These are phyloP conservation scores for Metopolophium dirhodum DNA, from an alignment of 1,140 invertebrate species.

Conservation along the genomic window DNA sequence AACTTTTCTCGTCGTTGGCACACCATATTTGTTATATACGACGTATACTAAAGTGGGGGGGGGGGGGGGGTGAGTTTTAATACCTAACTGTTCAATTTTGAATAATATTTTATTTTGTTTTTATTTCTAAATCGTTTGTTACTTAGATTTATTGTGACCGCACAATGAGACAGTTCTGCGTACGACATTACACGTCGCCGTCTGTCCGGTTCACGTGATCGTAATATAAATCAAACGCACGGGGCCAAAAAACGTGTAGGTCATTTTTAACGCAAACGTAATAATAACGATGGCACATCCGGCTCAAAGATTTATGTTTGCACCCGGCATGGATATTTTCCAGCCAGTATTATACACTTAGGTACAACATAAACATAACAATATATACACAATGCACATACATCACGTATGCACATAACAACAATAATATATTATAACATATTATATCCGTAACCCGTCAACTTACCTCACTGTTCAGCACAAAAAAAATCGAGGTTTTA, in stretches of 20 bases:
- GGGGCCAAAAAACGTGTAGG: not conserved
- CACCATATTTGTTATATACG: not conserved
- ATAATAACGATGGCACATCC: not conserved
- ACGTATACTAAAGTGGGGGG: too few relatives aligned
- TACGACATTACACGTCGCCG: not conserved
- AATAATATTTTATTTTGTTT: not conserved
- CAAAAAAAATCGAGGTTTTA: not conserved
- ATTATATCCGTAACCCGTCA: not conserved
- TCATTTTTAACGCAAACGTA: not conserved
- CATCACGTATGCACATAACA: not conserved
- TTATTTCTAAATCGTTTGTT: conserved; percentile 5
- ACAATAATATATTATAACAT: not conserved
- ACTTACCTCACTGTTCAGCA: not conserved
- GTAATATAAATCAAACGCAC: not conserved
- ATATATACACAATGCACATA: not conserved
- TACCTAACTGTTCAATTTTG: not conserved
- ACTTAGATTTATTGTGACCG: conserved; percentile 2
- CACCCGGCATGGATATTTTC: not conserved
- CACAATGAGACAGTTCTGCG: not conserved
- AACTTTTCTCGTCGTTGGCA: not conserved
- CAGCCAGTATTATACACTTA: not conserved
- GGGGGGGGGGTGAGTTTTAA: accelerated
- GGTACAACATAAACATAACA: not conserved
- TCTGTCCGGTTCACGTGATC: not conserved
- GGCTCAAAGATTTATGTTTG: conserved; percentile 9